These are phyloP conservation scores for Chaunax sp. DNA, from an alignment of 2,797 vertebrate genomes.

Conservation along the genomic window DNA sequence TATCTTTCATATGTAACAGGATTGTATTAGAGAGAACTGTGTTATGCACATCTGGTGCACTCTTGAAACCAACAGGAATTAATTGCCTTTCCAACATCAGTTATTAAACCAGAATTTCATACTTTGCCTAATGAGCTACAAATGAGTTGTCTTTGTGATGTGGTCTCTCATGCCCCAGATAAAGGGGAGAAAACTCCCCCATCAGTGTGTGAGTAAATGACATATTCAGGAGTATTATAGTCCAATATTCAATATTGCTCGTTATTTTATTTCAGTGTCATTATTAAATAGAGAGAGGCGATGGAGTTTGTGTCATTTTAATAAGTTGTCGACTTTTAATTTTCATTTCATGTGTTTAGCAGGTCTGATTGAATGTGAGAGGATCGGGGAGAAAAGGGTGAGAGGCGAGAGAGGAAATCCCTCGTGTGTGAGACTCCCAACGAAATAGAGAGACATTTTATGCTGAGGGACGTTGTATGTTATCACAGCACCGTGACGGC, in stretches of 20 bases:
- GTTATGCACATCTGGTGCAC: neutral
- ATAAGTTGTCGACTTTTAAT: slow-evolving; percentile 16
- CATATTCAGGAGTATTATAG: slow-evolving; percentile 23
- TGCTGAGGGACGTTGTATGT: slow-evolving; percentile 38
- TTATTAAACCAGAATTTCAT: slow-evolving; percentile 55
- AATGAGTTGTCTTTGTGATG: slow-evolving; percentile 32
- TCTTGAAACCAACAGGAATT: slow-evolving; percentile 26
- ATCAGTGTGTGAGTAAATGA: slow-evolving; percentile 31
- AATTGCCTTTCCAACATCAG: slow-evolving; percentile 52
- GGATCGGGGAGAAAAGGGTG: slow-evolving; percentile 8
- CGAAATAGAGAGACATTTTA: slow-evolving; percentile 31
- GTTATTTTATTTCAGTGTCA: slow-evolving; percentile 13
- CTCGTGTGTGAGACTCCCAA: slow-evolving; percentile 11
- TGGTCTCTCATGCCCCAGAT: slow-evolving; percentile 9
- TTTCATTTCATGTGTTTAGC: slow-evolving; percentile 6
- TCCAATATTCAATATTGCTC: slow-evolving; percentile 1
- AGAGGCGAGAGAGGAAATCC: slow-evolving; percentile 14
- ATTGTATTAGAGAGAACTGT: slow-evolving; percentile 17
- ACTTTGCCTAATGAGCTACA: slow-evolving; percentile 47
- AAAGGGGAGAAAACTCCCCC: neutral
- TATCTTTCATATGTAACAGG: neutral
- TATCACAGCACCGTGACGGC: slow-evolving; percentile 36
- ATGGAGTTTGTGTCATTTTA: slow-evolving; percentile 20
- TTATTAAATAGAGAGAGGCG: slow-evolving; percentile 5
- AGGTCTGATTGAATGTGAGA: slow-evolving; percentile 5